Evolutionary conservation across 2,113 vertebrate genomes (phyloP).

Genomic region (Notarius quadriscutis): DNA sequence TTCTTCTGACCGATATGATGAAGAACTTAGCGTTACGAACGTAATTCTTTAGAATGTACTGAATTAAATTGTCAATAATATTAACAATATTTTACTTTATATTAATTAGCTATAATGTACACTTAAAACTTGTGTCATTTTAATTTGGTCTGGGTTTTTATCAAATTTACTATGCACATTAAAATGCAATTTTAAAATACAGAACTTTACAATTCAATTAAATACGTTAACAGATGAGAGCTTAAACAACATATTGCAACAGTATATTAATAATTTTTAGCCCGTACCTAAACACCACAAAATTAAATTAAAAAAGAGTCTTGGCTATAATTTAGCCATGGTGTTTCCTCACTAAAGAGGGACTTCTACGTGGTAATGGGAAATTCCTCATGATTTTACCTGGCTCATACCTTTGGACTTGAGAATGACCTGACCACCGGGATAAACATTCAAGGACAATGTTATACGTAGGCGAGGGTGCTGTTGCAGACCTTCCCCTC

Average conservation of each 20-base stretch:
- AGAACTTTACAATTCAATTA: background rate
- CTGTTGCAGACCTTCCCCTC: background rate
- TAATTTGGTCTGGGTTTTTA: background rate
- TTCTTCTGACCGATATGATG: background rate
- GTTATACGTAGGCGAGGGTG: too few relatives aligned
- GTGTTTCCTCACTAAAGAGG: background rate
- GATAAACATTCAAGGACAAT: background rate
- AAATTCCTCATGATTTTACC: background rate
- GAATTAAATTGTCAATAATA: background rate
- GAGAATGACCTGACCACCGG: background rate
- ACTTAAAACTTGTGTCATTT: background rate
- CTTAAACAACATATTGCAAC: background rate
- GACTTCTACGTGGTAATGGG: background rate
- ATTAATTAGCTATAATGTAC: background rate
- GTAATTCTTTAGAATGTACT: background rate
- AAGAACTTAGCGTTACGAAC: too few relatives aligned
- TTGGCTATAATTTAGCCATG: background rate
- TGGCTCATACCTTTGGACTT: background rate
- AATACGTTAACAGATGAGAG: background rate
- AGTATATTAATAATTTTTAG: background rate
- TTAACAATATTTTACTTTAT: background rate
- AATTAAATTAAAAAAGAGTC: background rate
- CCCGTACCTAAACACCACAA: background rate
- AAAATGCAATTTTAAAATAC: background rate
- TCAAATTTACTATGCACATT: background rate